A percentile compares a stretch with the other conserved stretches of the same genome.
Conservation (phyloP, 37 sponge, comb jelly and placozoan species). For the Tethya wilhelma region DNA sequence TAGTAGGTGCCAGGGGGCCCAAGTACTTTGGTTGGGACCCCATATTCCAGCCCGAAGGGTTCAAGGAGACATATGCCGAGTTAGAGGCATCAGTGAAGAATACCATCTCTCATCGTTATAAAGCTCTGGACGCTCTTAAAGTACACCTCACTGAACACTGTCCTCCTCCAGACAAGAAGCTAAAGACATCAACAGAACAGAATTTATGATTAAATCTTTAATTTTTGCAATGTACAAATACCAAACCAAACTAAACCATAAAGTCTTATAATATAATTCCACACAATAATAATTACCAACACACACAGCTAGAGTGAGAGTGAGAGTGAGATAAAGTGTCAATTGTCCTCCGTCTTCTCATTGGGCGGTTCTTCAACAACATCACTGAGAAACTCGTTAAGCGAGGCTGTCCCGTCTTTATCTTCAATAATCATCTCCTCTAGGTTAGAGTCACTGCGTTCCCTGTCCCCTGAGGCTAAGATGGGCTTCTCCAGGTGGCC, state of each 20-base stretch:
- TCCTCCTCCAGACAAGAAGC: background rate
- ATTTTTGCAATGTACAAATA: no score
- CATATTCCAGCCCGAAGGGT: conserved; percentile 93
- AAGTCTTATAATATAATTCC: no score
- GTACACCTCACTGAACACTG: conserved; percentile 40
- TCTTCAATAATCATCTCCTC: conserved; percentile 73
- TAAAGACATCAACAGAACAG: background rate
- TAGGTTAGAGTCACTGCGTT: conserved; percentile 17
- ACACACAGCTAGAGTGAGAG: no score
- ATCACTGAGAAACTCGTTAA: conserved; percentile 74
- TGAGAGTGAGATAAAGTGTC: background rate
- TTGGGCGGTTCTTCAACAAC: conserved; percentile 3
- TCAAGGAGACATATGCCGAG: conserved; percentile 93
- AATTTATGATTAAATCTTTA: no score
- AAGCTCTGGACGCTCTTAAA: conserved; percentile 76
- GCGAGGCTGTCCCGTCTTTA: conserved; percentile 48
- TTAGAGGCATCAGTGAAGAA: conserved; percentile 83
- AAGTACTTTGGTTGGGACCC: conserved; percentile 98
- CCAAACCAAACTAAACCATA: no score
- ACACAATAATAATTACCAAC: no score
- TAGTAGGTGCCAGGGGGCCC: conserved; percentile 90
- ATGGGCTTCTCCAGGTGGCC: conserved; percentile 58
- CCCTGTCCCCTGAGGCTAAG: background rate
- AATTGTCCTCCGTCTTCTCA: background rate
- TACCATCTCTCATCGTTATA: conserved; percentile 91